phyloP scores from a whole-genome alignment of 2,797 vertebrate species.

The Austrolebias charrua region DNA sequence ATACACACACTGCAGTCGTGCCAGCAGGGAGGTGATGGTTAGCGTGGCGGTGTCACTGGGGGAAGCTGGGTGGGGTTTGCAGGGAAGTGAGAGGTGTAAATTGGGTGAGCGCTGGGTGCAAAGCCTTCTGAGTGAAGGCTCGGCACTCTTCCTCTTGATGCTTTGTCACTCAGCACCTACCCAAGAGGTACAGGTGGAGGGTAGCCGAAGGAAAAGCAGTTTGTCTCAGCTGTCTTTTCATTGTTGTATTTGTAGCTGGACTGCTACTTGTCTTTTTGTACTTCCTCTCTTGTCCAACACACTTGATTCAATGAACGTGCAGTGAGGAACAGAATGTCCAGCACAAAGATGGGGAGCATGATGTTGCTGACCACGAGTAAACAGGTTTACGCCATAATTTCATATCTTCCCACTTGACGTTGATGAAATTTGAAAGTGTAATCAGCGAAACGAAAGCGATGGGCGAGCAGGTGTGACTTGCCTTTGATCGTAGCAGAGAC shows the following conservation, averaged over 20 bases:
- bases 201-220: conserved; percentile 8
- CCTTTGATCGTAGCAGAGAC: conserved; percentile 83
- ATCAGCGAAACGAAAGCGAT: conserved; percentile 81
- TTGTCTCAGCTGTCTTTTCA: conserved; percentile 16
- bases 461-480: conserved; percentile 83
- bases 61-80: conserved; percentile 70
- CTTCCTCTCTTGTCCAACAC: conserved; percentile 21
- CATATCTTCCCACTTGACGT: conserved; percentile 76
- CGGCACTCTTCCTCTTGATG: conserved; percentile 63
- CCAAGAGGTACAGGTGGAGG: conserved; percentile 60
- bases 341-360: conserved; percentile 28
- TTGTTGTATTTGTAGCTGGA: conserved; percentile 5
- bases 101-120: conserved; percentile 79
- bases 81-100: conserved; percentile 79
- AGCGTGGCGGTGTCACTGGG: conserved; percentile 69
- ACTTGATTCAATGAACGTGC: conserved; percentile 22
- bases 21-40: conserved; percentile 73
- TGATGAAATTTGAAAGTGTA: conserved; percentile 84
- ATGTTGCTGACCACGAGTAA: conserved; percentile 63
- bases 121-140: conserved; percentile 65
- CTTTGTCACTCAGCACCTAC: conserved; percentile 51
- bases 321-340: conserved; percentile 8
- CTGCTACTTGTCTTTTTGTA: conserved; percentile 23
- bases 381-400: conserved; percentile 71
- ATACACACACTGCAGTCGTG: conserved; percentile 37